Evolutionary conservation across 2,888 invertebrate species (phyloP).

Genomic region (Eristalinus sepulchralis): DNA sequence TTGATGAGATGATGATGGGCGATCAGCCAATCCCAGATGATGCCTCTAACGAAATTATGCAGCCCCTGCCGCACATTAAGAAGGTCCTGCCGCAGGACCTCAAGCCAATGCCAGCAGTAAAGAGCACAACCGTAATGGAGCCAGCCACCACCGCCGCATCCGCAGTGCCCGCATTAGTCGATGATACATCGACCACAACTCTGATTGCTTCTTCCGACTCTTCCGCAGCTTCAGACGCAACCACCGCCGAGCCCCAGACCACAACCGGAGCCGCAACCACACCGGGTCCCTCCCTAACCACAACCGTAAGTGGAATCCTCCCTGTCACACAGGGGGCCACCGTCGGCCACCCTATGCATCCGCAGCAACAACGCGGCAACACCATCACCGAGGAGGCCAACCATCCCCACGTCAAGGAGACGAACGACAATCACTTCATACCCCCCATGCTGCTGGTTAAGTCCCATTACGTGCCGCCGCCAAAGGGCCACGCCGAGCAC

Average conservation of each 20-base stretch:
- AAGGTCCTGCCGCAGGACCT: constrained; percentile 77
- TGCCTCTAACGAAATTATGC: constrained; percentile 78
- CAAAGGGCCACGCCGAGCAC: constrained; percentile 73
- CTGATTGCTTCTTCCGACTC: constrained; percentile 46
- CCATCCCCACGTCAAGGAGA: constrained; percentile 77
- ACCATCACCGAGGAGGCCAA: constrained; percentile 73
- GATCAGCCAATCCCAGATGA: constrained; percentile 77
- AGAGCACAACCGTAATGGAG: constrained; percentile 52
- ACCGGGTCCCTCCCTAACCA: constrained; percentile 45
- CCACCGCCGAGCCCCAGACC: constrained; percentile 41
- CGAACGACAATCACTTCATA: constrained; percentile 80
- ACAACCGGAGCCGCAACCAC: constrained; percentile 52
- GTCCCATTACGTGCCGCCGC: constrained; percentile 79
- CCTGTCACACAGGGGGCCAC: constrained; percentile 72
- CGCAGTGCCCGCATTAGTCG: constrained; percentile 39
- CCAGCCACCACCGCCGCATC: constrained; percentile 63
- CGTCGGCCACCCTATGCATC: constrained; percentile 79
- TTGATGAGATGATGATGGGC: constrained; percentile 80
- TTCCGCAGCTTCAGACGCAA: constrained; percentile 32
- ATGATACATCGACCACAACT: constrained; percentile 44
- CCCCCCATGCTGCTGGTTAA: constrained; percentile 81
- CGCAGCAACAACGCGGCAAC: constrained; percentile 75
- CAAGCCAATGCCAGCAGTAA: constrained; percentile 74
- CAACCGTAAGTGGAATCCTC: constrained; percentile 59
- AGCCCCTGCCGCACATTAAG: constrained; percentile 79